Evolutionary conservation across 2,888 invertebrate species (phyloP), one percentile per base, ranked within the genome.

Genomic region (Epinotia bilunana): DNA sequence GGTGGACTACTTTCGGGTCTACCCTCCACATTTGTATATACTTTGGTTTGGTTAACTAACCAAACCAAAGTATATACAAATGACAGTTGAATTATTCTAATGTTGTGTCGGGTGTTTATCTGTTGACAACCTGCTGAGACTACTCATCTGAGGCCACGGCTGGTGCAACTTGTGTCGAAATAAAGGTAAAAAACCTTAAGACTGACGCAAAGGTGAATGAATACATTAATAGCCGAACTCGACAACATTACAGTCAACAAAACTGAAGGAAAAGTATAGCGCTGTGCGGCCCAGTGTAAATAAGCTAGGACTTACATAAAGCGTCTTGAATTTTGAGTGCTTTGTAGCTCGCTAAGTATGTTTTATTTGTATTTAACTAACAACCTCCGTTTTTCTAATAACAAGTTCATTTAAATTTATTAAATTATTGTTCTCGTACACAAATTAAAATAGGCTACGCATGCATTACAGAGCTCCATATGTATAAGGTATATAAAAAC

Each of bases 281-380:
- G 5, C 16, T 16, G 49, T 49, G 12, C 12, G 16, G 16, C 49
- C 5, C 49, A 49, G 13, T 16, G 49, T 49, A 12, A 49, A 49
- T 6, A 49, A 16, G 49, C 49, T 1, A 49, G 16, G 20, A 69
- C 28, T 43, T 46, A n/a, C 43, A 68, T 46, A 46, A 60, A 20
- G 73, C 33, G 49, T 33, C 20, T 60, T 16, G 53, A 73, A 63
- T 28, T n/a, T 63, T 57, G 55, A 63, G 46, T 57, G 49, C 18
- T 61, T 55, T 23, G 43, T 33, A 43, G 64, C 7, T 53, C 63
- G 64, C 57, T 16, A 58, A 58, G 64, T 64, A 58, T 43, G 46
- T 43, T 46, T 46, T 39, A 64, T 64, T 58, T 64, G 72, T 72
- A 18, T 58, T 72, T 49, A 58, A 1, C 58, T 46, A 64, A 72